Evolutionary conservation across 2,888 invertebrate genomes (phyloP).

Genomic region (Dicycla oo): DNA sequence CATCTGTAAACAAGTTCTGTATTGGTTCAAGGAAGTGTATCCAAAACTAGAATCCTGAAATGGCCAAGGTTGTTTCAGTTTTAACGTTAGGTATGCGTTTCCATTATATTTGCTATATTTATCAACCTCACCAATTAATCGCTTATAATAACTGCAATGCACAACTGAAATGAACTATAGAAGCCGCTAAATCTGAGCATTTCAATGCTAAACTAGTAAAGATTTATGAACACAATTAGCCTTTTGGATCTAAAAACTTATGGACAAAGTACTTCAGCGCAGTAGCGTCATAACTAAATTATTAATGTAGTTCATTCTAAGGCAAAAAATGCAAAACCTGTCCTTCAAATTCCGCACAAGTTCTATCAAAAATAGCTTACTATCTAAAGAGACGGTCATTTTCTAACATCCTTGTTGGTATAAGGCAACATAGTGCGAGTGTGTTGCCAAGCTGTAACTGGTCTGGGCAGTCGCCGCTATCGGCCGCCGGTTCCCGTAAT

Average conservation of each 20-base stretch:
- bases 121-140: neutral
- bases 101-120: neutral
- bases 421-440: conserved; percentile 13
- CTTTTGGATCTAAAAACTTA: neutral
- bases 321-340: neutral
- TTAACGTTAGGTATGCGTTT: neutral
- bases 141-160: conserved; percentile 1
- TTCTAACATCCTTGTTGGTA: conserved; percentile 28
- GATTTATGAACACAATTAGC: neutral
- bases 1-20: conserved; percentile 22
- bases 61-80: conserved; percentile 26
- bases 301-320: neutral
- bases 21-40: conserved; percentile 12
- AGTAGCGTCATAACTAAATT: neutral
- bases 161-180: neutral
- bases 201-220: neutral
- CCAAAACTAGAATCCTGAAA: conserved; percentile 16
- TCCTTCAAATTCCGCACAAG: neutral
- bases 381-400: conserved; percentile 4
- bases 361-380: conserved; percentile 7
- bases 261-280: neutral
- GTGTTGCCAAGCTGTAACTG: conserved; percentile 51
- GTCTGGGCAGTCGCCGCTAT: conserved; percentile 36
- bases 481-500: conserved; percentile 52
- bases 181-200: conserved; percentile 3